Evolutionary conservation across 2,113 vertebrate genomes (phyloP), one percentile per base, ranked within the genome.

Genomic region (Crypturellus undulatus): DNA sequence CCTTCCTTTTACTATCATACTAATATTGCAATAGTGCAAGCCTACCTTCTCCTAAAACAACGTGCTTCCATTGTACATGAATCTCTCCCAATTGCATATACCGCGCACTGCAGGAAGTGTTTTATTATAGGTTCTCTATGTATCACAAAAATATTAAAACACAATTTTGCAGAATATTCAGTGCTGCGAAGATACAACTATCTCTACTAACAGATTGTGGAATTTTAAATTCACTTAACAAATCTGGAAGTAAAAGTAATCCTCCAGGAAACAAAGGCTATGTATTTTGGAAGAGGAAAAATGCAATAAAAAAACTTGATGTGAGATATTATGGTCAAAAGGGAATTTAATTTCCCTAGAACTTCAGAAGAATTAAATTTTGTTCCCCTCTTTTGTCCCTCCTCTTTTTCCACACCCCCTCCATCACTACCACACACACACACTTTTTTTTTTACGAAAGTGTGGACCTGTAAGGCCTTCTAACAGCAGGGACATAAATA

Each of bases 41-140:
- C 30, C 65, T 75, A 19, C 6, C 12, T n/a, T 75, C 65, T 43
- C 73, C 32, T 34, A 83, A n/a, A 76, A 40, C 0, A 1, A 56
- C 9, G 2, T 1, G 15, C 15, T 47, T 68, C 14, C 24, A 83
- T 2, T 4, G 6, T 4, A 22, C 0, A 60, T 52, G 63, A 90
- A 79, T 63, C 6, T 16, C 6, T 51, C 6, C 6, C 32, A 20
- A 30, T 4, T 77, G 9, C 15, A 3, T 28, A 5, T 28, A 56
- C 62, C 43, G 28, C 68, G 14, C n/a, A 68, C 8, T 12, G 1
- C 54, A 28, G 49, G 13, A 38, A 42, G 5, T 32, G 58, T 70
- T 58, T 32, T 63, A 68, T 59, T 51, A 14, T 5, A 42, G 14
- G 58, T 42, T 42, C 6, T 3, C 6, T 62, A 47, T 47, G 4